Conservation (phyloP, 2,797 vertebrate species). For the Cheracebus regulus region DNA sequence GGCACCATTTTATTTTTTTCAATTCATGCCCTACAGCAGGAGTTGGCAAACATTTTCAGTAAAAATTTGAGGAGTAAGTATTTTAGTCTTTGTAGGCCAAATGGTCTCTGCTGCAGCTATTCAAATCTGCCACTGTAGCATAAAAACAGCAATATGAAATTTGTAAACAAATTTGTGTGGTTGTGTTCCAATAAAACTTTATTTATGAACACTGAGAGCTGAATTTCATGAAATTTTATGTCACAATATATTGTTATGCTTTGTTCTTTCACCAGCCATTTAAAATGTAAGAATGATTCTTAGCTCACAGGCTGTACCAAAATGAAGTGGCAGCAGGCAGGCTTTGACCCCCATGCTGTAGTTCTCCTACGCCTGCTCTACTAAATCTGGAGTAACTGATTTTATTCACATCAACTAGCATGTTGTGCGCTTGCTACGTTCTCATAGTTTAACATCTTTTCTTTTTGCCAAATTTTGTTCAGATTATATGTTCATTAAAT, state of each 20-base stretch:
- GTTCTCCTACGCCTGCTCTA: neutral
- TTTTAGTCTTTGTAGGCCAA: neutral
- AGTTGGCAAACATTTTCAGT: neutral
- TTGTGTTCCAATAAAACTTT: conserved; percentile 8
- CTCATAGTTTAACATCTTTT: neutral
- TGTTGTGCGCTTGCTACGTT: neutral
- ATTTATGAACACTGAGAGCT: neutral
- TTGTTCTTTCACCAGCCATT: neutral
- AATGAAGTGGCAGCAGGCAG: accelerated
- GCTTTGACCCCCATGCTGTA: neutral
- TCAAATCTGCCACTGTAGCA: neutral
- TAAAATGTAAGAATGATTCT: neutral
- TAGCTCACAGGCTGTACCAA: neutral
- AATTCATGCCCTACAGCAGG: neutral
- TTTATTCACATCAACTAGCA: neutral
- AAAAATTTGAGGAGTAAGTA: neutral
- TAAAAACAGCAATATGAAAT: neutral
- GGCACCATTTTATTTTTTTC: neutral
- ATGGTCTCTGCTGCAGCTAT: neutral
- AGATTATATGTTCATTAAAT: neutral
- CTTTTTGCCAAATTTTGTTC: neutral
- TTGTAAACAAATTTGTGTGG: neutral
- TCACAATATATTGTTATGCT: neutral
- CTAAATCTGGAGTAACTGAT: neutral
- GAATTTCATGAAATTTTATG: neutral